Evolutionary conservation across 2,888 invertebrate species (phyloP).

Genomic region (Myopa testacea): DNA sequence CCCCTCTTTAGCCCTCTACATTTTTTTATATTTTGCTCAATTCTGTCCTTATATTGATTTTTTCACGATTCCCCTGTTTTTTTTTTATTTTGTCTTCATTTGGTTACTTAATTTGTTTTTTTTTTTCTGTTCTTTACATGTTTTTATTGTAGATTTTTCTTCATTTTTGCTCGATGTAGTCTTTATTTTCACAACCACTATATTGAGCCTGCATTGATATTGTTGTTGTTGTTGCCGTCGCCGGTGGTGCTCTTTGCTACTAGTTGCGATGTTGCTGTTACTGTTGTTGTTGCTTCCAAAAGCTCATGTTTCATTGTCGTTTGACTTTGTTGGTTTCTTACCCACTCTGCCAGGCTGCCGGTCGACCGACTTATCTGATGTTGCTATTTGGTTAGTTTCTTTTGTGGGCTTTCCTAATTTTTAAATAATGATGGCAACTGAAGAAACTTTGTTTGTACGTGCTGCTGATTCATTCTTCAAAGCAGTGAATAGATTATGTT

Average conservation of each 20-base stretch:
- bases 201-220: slow-evolving; percentile 19
- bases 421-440: slow-evolving; percentile 9
- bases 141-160: not conserved
- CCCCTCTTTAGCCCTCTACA: not conserved
- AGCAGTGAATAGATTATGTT: not conserved
- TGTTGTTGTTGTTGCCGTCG: not conserved
- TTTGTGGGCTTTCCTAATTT: slow-evolving; percentile 11
- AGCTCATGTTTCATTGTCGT: slow-evolving; percentile 40
- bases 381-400: slow-evolving; percentile 11
- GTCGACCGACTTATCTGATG: slow-evolving; percentile 3
- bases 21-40: not conserved
- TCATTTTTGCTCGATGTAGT: not conserved
- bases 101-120: not conserved
- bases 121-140: slow-evolving; percentile 13
- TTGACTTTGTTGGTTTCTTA: slow-evolving; percentile 31
- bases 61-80: not conserved
- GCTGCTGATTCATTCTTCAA: no score
- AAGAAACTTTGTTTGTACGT: not conserved
- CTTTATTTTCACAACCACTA: slow-evolving; percentile 9
- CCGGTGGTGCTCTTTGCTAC: slow-evolving; percentile 2
- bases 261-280: not conserved
- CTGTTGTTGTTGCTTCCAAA: not conserved
- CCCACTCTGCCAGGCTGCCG: not conserved
- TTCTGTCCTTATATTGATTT: slow-evolving; percentile 10
- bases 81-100: not conserved